Evolutionary conservation across 2,888 invertebrate species (phyloP).

Genomic region (Tenodera sinensis): DNA sequence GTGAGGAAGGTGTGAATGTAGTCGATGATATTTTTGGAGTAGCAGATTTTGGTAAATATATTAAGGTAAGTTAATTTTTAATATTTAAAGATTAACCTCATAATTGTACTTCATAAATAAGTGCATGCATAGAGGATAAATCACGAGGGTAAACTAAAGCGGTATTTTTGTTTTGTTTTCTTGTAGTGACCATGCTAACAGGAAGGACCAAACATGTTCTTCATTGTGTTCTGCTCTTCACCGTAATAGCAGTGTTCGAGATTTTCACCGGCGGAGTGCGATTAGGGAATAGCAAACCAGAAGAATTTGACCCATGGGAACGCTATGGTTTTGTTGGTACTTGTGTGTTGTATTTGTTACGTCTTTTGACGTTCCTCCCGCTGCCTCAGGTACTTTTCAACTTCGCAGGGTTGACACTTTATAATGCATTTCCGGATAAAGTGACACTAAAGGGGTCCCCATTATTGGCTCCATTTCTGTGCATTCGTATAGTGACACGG

Average conservation of each 20-base stretch:
- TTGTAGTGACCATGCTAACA: conserved; percentile 34
- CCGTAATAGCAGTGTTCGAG: conserved; percentile 73
- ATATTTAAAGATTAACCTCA: background rate
- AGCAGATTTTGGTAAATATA: background rate
- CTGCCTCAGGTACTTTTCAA: conserved; percentile 87
- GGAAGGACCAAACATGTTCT: conserved; percentile 74
- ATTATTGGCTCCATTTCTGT: conserved; percentile 87
- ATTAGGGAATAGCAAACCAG: conserved; percentile 49
- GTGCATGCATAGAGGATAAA: background rate
- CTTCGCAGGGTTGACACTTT: conserved; percentile 80
- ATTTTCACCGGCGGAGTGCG: conserved; percentile 58
- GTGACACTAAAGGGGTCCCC: conserved; percentile 86
- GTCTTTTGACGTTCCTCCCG: conserved; percentile 78
- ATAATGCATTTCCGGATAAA: conserved; percentile 93
- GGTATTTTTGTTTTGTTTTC: background rate
- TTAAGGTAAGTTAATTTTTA: background rate
- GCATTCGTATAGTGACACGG: conserved; percentile 89
- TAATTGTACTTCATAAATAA: no score
- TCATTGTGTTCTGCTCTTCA: conserved; percentile 71
- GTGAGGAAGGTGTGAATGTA: background rate
- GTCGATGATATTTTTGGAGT: background rate
- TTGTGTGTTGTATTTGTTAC: conserved; percentile 68
- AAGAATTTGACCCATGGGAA: conserved; percentile 73
- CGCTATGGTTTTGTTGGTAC: conserved; percentile 75
- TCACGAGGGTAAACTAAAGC: background rate